Conservation (phyloP, 2,888 invertebrate species). For the Linyphia triangularis region DNA sequence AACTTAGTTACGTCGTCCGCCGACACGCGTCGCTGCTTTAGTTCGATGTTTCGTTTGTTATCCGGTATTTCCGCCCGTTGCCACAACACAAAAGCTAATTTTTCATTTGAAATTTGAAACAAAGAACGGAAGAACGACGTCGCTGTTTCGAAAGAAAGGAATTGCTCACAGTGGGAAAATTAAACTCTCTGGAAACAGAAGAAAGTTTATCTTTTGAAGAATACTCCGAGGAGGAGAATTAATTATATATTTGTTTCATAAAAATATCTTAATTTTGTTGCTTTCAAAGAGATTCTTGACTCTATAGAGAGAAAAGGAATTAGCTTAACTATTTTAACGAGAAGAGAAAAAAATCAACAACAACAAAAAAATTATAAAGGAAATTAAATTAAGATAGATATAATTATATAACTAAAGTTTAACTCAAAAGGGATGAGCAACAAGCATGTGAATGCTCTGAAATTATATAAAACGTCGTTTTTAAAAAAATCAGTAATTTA, state of each 20-base stretch:
- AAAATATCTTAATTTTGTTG: background rate
- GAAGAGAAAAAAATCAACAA: no score
- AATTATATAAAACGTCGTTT: no score
- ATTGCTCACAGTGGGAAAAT: no score
- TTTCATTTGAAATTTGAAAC: conserved; percentile 27
- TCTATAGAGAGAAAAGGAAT: no score
- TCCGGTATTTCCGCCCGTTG: conserved; percentile 41
- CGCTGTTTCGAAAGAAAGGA: background rate
- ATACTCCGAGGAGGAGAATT: background rate
- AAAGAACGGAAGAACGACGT: background rate
- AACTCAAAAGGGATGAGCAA: no score
- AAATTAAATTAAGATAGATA: no score
- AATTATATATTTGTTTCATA: background rate
- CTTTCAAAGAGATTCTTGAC: background rate
- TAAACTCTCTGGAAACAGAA: background rate
- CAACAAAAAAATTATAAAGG: no score
- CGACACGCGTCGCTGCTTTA: background rate
- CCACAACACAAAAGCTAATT: conserved; percentile 44
- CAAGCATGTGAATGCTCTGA: no score
- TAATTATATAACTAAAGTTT: no score
- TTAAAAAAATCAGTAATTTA: no score
- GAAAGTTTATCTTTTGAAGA: background rate
- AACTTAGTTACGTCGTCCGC: conserved; percentile 32
- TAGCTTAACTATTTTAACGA: no score
- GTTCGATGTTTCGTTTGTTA: conserved; percentile 35